These are phyloP conservation scores for Drosophila yakuba DNA, from an alignment of 1,140 invertebrate genomes.

Conservation along the genomic window DNA sequence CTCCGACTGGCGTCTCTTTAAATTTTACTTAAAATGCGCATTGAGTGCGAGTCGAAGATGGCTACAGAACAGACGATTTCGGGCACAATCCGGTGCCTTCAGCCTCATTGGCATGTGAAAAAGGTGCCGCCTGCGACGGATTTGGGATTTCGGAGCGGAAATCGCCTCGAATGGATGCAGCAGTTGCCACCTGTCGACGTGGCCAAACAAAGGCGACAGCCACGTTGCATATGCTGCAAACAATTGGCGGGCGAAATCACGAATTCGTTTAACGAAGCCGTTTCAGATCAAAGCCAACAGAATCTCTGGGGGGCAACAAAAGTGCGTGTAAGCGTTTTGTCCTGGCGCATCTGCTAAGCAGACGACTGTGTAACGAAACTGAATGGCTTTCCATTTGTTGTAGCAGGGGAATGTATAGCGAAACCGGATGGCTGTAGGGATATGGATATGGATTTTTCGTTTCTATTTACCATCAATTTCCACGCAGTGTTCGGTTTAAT, in stretches of 20 bases:
- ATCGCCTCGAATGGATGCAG: constrained; percentile 61
- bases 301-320: constrained; percentile 3
- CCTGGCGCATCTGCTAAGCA: constrained; percentile 10
- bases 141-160: constrained; percentile 53
- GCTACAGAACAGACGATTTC: constrained; percentile 19
- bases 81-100: constrained; percentile 24
- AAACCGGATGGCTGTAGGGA: no score
- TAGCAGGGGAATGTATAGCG: not conserved
- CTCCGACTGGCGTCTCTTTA: constrained; percentile 15
- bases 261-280: constrained; percentile 27
- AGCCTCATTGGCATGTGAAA: constrained; percentile 64
- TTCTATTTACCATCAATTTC: constrained; percentile 20
- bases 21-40: constrained; percentile 66
- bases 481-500: constrained; percentile 34
- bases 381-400: no score
- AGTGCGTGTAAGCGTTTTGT: constrained; percentile 15
- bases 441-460: not conserved
- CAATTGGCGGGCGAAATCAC: constrained; percentile 12
- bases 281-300: constrained; percentile 7
- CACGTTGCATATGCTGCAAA: constrained; percentile 20
- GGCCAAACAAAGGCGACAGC: constrained; percentile 45
- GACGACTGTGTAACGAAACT: no score
- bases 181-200: constrained; percentile 39
- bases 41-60: constrained; percentile 46
- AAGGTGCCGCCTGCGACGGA: constrained; percentile 34